Base-by-base conservation (phyloP, 2,888 invertebrate species). In the Caenorhabditis sp. region DNA sequence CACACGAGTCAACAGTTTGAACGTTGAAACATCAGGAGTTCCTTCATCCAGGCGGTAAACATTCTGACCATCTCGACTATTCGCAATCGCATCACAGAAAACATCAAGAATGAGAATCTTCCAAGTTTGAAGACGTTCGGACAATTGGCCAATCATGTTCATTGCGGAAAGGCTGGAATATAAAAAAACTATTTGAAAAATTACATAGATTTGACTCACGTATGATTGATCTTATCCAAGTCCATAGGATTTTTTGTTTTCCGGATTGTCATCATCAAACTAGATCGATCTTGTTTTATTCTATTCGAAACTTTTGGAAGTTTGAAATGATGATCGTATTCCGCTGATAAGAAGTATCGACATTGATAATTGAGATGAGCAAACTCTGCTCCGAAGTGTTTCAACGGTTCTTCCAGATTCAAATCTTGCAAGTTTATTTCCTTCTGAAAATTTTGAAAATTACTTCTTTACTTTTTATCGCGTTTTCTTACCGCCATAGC, bases 131-230 rank as follows among this genome's bases (percentile, higher is more conserved):
- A 81, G 23, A 10, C 76, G 68, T 56, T 66, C 68, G 0, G 63
- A 57, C 5, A 81, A 62, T 36, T 72, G 67, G 0, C 70, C 76
- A 17, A 81, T 71, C 69, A 73, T 70, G 17, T 74, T 65, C 81
- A 81, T 79, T 1, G 81, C 81, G 1, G 77, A 63, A 10, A 81
- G 67, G n/a, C 67, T 69, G 67, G 79, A 20, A 50, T 7, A 7
- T 7, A 10, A 4, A 31, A 31, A 31, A 31, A 31, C 4, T 31
- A 31, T 31, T 31, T 31, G 31, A 31, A 50, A 50, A 50, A 50
- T n/a, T 50, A 50, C 17, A n/a, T 17, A 23, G 53, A n/a, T 50
- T 50, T 50, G 31, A 12, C 23, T 8, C 8, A n/a, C 21, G 20
- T n/a, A 2, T 50, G 64, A 31, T 67, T 74, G 12, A 74, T 27